Percentiles rank a stretch among this genome's conserved stretches.
These are phyloP conservation scores for Mastacembelus armatus DNA, from an alignment of 2,797 vertebrate genomes.

Conservation along the genomic window DNA sequence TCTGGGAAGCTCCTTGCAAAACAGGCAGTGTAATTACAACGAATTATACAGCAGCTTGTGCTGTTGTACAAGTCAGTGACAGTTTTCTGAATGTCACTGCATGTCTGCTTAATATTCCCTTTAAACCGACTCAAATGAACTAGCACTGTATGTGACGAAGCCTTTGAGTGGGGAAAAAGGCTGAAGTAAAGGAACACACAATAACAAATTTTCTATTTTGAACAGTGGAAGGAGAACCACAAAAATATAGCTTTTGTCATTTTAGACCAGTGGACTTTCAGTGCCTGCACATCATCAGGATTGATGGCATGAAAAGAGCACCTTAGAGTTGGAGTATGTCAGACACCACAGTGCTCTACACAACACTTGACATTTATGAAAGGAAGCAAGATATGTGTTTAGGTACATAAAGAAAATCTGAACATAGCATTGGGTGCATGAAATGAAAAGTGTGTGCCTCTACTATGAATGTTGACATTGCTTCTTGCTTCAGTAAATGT, in stretches of 20 bases:
- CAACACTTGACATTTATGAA: slow-evolving; percentile 55
- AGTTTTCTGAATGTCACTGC: slow-evolving; percentile 51
- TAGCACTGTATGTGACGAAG: slow-evolving; percentile 12
- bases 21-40: slow-evolving; percentile 53
- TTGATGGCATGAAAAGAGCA: slow-evolving; percentile 42
- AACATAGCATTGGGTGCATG: background rate
- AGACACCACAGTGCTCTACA: slow-evolving; percentile 24
- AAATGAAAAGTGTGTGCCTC: slow-evolving; percentile 34
- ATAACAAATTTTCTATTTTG: slow-evolving; percentile 42
- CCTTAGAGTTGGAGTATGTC: slow-evolving; percentile 23
- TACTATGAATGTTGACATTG: slow-evolving; percentile 57
- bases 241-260: slow-evolving; percentile 27
- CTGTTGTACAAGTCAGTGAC: slow-evolving; percentile 35
- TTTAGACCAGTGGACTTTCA: slow-evolving; percentile 43
- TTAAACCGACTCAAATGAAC: slow-evolving; percentile 33
- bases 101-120: slow-evolving; percentile 49
- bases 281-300: slow-evolving; percentile 38
- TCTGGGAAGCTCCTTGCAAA: slow-evolving; percentile 44
- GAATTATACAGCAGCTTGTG: slow-evolving; percentile 40
- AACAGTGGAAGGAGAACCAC: slow-evolving; percentile 6
- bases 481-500: slow-evolving; percentile 55
- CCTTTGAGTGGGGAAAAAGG: slow-evolving; percentile 28
- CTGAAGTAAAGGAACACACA: slow-evolving; percentile 33
- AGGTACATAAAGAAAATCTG: slow-evolving; percentile 17
- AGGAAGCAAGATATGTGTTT: slow-evolving; percentile 23